These are phyloP conservation scores for Brenthis ino DNA, from an alignment of 2,888 invertebrate species.

Conservation along the genomic window DNA sequence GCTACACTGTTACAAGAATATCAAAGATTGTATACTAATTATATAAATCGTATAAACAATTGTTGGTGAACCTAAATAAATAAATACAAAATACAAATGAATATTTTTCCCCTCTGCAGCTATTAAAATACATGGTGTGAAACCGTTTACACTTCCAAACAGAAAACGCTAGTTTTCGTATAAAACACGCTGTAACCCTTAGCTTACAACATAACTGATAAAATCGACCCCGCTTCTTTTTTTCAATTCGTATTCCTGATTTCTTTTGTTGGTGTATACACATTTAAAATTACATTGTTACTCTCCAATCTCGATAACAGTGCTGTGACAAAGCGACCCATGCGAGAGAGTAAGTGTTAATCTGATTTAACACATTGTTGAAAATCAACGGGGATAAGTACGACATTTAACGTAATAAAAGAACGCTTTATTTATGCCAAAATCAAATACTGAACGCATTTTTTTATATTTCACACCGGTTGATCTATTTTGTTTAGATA, in stretches of 20 bases:
- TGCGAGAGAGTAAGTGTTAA: conserved; percentile 74
- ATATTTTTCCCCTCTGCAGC: background rate
- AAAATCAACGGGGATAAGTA: conserved; percentile 67
- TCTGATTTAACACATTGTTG: conserved; percentile 78
- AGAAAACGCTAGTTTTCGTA: conserved; percentile 20
- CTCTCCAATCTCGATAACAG: conserved; percentile 78
- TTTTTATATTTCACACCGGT: conserved; percentile 30
- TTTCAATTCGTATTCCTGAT: conserved; percentile 62
- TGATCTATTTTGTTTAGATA: conserved; percentile 1
- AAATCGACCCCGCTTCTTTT: conserved; percentile 60
- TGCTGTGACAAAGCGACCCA: conserved; percentile 66
- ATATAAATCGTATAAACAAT: too few species aligned
- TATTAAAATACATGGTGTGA: conserved; percentile 7
- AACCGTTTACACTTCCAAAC: conserved; percentile 8
- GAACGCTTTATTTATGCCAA: conserved; percentile 44
- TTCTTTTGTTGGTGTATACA: conserved; percentile 67
- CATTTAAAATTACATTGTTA: conserved; percentile 74
- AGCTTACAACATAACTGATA: conserved; percentile 49
- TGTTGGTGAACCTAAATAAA: too few species aligned
- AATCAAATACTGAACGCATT: conserved; percentile 26
- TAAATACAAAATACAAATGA: too few species aligned
- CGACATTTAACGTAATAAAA: conserved; percentile 58
- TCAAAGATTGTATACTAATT: too few species aligned
- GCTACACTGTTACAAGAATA: too few species aligned
- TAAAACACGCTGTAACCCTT: conserved; percentile 41